Conservation (phyloP, 2,113 vertebrate species). For the Xenopus laevis region DNA sequence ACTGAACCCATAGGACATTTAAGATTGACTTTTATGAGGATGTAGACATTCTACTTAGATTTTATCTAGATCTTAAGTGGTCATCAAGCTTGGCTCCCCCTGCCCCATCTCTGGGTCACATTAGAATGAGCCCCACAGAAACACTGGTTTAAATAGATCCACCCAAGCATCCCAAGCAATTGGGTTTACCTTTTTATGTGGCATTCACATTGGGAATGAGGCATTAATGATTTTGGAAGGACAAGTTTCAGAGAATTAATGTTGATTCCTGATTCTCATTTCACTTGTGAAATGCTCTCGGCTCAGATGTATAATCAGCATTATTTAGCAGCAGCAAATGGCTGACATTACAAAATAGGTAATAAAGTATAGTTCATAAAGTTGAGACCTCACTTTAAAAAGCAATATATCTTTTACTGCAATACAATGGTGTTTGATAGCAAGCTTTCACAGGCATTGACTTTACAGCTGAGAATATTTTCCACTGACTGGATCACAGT, state of each 20-base stretch:
- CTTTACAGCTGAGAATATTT: constrained; percentile 61
- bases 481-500: constrained; percentile 56
- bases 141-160: too few species aligned
- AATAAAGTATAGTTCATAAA: constrained; percentile 11
- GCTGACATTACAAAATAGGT: background rate
- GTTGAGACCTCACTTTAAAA: background rate
- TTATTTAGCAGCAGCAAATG: background rate
- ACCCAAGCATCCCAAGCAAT: background rate
- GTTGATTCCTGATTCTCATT: background rate
- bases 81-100: too few species aligned
- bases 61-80: too few species aligned
- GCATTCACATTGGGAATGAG: background rate
- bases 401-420: background rate
- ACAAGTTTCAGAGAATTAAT: background rate
- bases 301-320: background rate
- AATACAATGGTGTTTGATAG: constrained; percentile 25
- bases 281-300: background rate
- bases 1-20: too few species aligned
- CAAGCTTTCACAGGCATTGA: constrained; percentile 28
- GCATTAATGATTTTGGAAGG: background rate
- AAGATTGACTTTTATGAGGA: too few species aligned
- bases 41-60: too few species aligned
- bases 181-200: background rate
- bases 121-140: too few species aligned
- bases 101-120: too few species aligned